A percentile compares a stretch with the other conserved stretches of the same genome.
These are phyloP conservation scores for Oceanodroma leucorhoa DNA, from an alignment of 2,797 vertebrate genomes.

Conservation along the genomic window DNA sequence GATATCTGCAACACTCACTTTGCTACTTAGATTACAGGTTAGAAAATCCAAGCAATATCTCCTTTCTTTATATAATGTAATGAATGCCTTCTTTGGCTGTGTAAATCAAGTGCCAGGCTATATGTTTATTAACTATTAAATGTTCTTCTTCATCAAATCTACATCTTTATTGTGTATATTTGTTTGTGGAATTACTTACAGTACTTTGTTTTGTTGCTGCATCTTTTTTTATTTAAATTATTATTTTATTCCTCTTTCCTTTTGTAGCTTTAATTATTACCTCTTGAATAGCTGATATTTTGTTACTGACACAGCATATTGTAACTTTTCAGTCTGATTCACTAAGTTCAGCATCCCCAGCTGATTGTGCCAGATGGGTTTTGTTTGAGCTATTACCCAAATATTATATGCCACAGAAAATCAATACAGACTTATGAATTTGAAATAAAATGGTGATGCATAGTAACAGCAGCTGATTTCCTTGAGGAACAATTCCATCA, in stretches of 20 bases:
- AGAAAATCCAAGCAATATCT: neutral
- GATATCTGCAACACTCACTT: neutral
- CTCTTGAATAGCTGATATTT: neutral
- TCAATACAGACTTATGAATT: conserved; percentile 41
- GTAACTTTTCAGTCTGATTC: conserved; percentile 25
- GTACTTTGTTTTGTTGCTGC: neutral
- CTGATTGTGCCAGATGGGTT: conserved; percentile 36
- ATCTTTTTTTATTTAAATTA: neutral
- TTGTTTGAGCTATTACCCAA: conserved; percentile 43
- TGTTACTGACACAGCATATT: conserved; percentile 13
- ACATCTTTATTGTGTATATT: neutral
- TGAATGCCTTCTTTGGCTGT: neutral
- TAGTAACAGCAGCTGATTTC: neutral
- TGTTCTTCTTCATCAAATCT: neutral
- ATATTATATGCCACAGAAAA: conserved; percentile 39
- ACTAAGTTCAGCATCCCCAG: neutral
- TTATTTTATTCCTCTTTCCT: neutral
- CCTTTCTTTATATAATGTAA: neutral
- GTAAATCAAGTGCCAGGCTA: neutral
- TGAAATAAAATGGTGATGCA: conserved; percentile 20
- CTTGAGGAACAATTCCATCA: neutral
- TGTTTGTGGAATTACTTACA: neutral
- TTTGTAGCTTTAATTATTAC: neutral
- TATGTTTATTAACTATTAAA: neutral
- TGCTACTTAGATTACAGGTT: neutral